These are phyloP conservation scores for Ichneumoninae sp. DNA, from an alignment of 2,888 invertebrate genomes.

Conservation along the genomic window DNA sequence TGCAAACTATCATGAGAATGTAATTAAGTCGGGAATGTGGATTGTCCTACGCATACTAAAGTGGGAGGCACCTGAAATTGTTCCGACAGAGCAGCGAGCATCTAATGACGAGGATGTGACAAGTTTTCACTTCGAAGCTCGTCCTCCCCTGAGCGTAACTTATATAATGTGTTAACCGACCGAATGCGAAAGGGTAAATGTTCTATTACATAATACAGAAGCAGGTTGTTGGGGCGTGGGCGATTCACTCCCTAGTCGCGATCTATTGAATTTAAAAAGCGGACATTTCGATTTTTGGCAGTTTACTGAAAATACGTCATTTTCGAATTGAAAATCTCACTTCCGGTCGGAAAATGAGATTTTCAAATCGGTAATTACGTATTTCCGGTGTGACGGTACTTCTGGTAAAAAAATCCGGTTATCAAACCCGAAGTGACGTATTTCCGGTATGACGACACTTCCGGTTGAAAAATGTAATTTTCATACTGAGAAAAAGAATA, in stretches of 20 bases:
- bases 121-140: neutral
- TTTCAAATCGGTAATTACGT: neutral
- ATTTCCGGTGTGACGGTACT: no score
- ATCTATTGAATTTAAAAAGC: neutral
- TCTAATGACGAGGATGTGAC: slow-evolving; percentile 63
- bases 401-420: no score
- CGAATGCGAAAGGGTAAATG: slow-evolving; percentile 30
- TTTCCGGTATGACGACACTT: no score
- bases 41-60: slow-evolving; percentile 76
- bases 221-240: neutral
- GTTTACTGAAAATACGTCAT: neutral
- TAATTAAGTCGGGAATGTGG: slow-evolving; percentile 78
- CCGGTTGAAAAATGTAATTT: neutral
- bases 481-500: no score
- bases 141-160: slow-evolving; percentile 43
- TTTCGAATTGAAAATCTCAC: neutral
- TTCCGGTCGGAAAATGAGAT: neutral
- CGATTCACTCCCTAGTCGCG: neutral
- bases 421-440: no score
- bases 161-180: slow-evolving; percentile 65
- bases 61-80: slow-evolving; percentile 71
- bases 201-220: neutral
- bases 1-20: slow-evolving; percentile 76
- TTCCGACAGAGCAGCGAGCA: slow-evolving; percentile 47
- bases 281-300: neutral